Base-by-base conservation (phyloP, 2,797 vertebrate genomes). In the Sebastolobus alascanus region DNA sequence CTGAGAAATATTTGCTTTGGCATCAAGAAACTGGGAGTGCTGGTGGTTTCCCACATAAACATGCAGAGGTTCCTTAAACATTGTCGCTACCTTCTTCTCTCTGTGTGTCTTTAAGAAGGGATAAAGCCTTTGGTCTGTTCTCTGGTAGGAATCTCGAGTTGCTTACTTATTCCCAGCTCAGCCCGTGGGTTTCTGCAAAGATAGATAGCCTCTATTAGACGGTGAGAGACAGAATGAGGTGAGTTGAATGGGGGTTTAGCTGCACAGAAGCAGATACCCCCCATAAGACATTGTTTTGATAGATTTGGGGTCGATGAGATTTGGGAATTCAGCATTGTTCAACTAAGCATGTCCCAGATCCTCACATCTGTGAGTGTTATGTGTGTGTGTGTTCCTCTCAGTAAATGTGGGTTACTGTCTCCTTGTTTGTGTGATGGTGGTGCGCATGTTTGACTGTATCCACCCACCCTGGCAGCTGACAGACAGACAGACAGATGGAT, bases 141-240 rank as follows among this genome's bases (percentile, higher is more conserved):
- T 68, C 43, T 29, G 29, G 68, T 27, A 54, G 72, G 66, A 75
- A 80, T 78, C 75, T 70, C 1, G 4, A 22, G 69, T 68, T 37
- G 40, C 67, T 80, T 58, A 37, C 27, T 66, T 73, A 46, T 63
- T 83, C 73, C 78, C 60, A 52, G 75, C 79, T 72, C 55, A 35
- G 79, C 73, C 14, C 22, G 10, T 81, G 60, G 60, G 79, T 84
- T 82, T 75, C 61, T 56, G 75, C 68, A 31, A 79, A 75, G 82
- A 86, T 79, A 65, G 77, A 88, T 56, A 40, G n/a, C 70, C 84
- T 69, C 73, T 73, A 18, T 77, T 68, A 86, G 70, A 56, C 73
- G 33, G 68, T 72, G 77, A 84, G 68, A 77, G 85, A 91, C 89
- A 91, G 93, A 93, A 91, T 93, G 89, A 86, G 90, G 91, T 71